Conservation (phyloP, 2,113 vertebrate species). For the Psittacula cyanocephala region DNA sequence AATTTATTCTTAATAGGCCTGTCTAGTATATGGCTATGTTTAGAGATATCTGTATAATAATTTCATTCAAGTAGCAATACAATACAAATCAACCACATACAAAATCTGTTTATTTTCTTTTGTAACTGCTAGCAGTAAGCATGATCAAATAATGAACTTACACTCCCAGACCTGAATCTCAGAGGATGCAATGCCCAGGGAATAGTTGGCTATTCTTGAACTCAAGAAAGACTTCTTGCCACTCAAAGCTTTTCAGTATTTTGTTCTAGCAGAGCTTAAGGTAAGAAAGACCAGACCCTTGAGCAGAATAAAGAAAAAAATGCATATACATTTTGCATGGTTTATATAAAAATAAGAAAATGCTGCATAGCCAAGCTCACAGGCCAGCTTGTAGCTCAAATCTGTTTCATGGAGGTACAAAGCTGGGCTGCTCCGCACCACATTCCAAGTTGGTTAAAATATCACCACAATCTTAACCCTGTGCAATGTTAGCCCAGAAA, state of each 20-base stretch:
- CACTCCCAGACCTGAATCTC: not conserved
- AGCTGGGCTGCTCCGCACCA: not conserved
- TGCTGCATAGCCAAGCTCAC: not conserved
- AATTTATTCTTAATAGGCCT: not conserved
- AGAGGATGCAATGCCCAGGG: not conserved
- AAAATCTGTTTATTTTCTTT: not conserved
- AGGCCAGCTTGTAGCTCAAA: not conserved
- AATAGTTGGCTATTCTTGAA: not conserved
- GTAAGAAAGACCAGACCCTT: not conserved
- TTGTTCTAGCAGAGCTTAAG: not conserved
- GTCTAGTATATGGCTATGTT: not conserved
- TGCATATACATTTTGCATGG: accelerated
- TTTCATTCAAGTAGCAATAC: not conserved
- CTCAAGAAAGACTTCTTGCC: not conserved
- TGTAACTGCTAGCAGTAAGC: not conserved
- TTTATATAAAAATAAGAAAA: not conserved
- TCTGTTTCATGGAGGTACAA: not conserved
- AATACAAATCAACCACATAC: not conserved
- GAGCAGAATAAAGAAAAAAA: not conserved
- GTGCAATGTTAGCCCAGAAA: not conserved
- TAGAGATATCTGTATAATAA: not conserved
- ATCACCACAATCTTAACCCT: not conserved
- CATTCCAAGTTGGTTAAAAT: not conserved
- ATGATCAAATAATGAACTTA: not conserved
- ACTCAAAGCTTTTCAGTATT: not conserved